Base-by-base conservation (phyloP, 2,113 vertebrate species). In the Hypomesus transpacificus region DNA sequence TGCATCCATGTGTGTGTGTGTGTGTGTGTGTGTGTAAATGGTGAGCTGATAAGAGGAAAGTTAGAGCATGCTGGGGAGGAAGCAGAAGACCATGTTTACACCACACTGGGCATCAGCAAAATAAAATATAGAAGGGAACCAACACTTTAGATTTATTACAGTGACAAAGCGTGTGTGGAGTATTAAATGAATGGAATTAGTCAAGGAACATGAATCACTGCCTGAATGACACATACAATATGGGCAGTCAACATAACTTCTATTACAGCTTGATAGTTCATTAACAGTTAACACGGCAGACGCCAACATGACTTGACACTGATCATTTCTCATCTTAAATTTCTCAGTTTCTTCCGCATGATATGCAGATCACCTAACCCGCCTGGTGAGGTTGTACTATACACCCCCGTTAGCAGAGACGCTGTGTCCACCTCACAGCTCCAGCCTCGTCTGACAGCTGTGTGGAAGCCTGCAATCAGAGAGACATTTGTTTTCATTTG, bases 21-120 rank as follows among this genome's bases (percentile, higher is more conserved):
- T 68, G 8, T 68, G 65, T 71, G 61, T 75, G 31, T 72, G 53
- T 80, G 66, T 46, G 66, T 70, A 62, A n/a, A 46, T 59, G 62
- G 1, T 69, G 4, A 50, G 2, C 31, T 50, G 68, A 14, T 46
- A n/a, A 22, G 28, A 14, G 22, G 3, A 34, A 31, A 31, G 14
- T 57, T 6, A n/a, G 24, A 14, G 31, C 68, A 22, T 61, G 28
- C n/a, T 69, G 2, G 4, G 4, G 56, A 46, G 9, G 13, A 46
- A 13, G 9, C 9, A 46, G 24, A 5, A 46, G 14, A 39, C 28
- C 17, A n/a, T 56, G n/a, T 11, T 18, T 8, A 56, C 54, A 56
- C 54, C n/a, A 20, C n/a, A 18, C 54, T 56, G 54, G 16, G 54
- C 54, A 56, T 56, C 39, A 46, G 39, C 9, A 5, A 46, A 46